These are phyloP conservation scores for Scaptomyza parva DNA, from an alignment of 2,888 invertebrate species.

Conservation along the genomic window DNA sequence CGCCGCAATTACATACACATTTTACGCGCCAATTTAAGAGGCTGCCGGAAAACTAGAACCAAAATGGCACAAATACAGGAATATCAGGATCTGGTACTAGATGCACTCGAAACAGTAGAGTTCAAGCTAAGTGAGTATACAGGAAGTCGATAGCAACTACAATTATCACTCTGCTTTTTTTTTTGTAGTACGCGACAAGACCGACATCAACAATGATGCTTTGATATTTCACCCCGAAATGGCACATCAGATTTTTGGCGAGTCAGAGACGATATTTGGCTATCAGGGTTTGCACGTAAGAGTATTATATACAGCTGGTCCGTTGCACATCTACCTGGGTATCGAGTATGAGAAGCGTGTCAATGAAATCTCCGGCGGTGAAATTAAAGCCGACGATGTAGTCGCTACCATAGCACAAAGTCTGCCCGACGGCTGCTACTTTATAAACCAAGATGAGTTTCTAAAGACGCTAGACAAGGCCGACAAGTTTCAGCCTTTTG, in stretches of 20 bases:
- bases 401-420: conserved; percentile 89
- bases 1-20: conserved; percentile 39
- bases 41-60: conserved; percentile 11
- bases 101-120: conserved; percentile 83
- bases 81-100: conserved; percentile 81
- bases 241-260: conserved; percentile 97
- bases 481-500: conserved; percentile 91
- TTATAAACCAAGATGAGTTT: conserved; percentile 91
- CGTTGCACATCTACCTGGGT: conserved; percentile 91
- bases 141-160: not conserved
- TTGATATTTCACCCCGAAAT: conserved; percentile 91
- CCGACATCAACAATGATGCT: conserved; percentile 89
- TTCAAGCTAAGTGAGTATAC: conserved; percentile 83
- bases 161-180: not conserved
- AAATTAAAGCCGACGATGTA: conserved; percentile 90
- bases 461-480: conserved; percentile 89
- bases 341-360: conserved; percentile 89
- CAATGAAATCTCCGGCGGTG: conserved; percentile 86
- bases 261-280: conserved; percentile 96
- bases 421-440: conserved; percentile 88
- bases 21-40: conserved; percentile 73
- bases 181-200: conserved; percentile 86
- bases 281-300: conserved; percentile 93
- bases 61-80: conserved; percentile 81
- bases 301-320: conserved; percentile 92